Evolutionary conservation across 2,888 invertebrate species (phyloP).

Genomic region (Lingula anatina): DNA sequence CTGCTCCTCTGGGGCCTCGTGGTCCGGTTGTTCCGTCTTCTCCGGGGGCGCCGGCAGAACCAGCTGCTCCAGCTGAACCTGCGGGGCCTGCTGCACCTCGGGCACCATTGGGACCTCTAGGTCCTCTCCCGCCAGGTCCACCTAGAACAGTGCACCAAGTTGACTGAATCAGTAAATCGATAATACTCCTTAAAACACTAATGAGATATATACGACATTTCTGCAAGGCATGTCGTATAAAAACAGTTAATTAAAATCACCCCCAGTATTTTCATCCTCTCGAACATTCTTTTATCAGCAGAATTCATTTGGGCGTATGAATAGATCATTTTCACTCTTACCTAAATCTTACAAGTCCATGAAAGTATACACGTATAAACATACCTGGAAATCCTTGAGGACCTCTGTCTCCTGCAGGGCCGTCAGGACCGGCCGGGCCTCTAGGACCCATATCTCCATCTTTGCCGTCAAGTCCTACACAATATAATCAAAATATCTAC

Average conservation of each 20-base stretch:
- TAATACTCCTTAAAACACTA: too few relatives aligned
- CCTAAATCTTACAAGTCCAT: constrained; percentile 31
- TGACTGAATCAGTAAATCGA: constrained; percentile 22
- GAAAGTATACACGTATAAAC: constrained; percentile 24
- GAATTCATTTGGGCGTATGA: constrained; percentile 28
- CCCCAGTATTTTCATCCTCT: constrained; percentile 26
- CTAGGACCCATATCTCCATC: too few relatives aligned
- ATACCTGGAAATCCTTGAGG: constrained; percentile 65
- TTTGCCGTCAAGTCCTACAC: too few relatives aligned
- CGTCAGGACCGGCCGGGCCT: not conserved
- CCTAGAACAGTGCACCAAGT: constrained; percentile 29
- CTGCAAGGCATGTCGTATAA: constrained; percentile 34
- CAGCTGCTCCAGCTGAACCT: not conserved
- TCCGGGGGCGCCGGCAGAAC: too few relatives aligned
- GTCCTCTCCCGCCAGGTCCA: too few relatives aligned
- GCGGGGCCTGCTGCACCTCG: not conserved
- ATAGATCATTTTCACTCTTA: constrained; percentile 26
- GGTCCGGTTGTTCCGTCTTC: too few relatives aligned
- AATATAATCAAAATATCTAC: too few relatives aligned
- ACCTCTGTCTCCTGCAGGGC: constrained; percentile 54
- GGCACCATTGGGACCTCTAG: not conserved
- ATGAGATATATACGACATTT: too few relatives aligned
- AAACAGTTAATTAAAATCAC: constrained; percentile 28
- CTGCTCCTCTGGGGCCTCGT: constrained; percentile 59
- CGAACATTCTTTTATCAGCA: constrained; percentile 32